Evolutionary conservation across 2,797 vertebrate genomes (phyloP).

Genomic region (Lerista edwardsae): DNA sequence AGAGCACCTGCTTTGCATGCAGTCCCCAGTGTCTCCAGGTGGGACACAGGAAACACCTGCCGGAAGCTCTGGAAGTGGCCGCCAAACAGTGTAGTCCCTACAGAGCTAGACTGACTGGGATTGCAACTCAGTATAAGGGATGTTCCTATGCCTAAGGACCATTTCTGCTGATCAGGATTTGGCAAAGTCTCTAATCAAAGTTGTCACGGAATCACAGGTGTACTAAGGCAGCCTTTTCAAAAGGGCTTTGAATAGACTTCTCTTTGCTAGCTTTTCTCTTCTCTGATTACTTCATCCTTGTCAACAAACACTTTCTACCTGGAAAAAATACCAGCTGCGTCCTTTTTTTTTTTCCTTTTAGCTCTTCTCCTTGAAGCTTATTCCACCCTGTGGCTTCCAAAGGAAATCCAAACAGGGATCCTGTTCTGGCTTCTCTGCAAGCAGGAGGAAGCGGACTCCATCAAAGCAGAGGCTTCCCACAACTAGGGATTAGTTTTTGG

Average conservation of each 20-base stretch:
- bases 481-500: slow-evolving; percentile 36
- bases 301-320: slow-evolving; percentile 7
- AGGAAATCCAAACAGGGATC: slow-evolving; percentile 29
- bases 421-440: slow-evolving; percentile 1
- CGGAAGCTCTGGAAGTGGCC: no score
- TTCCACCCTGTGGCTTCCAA: slow-evolving; percentile 20
- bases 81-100: no score
- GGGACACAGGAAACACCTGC: no score
- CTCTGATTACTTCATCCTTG: not conserved
- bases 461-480: slow-evolving; percentile 36
- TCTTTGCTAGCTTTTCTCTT: slow-evolving; percentile 25
- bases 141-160: not conserved
- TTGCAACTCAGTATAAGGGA: no score
- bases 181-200: not conserved
- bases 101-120: no score
- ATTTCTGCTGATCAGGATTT: not conserved
- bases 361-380: slow-evolving; percentile 33
- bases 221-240: not conserved
- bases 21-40: no score
- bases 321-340: slow-evolving; percentile 4
- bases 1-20: no score
- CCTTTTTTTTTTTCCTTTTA: slow-evolving; percentile 15
- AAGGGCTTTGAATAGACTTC: slow-evolving; percentile 40
- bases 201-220: not conserved
- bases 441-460: slow-evolving; percentile 9